phyloP scores from a whole-genome alignment of 2,888 invertebrate species.

The Synergus itoensis region DNA sequence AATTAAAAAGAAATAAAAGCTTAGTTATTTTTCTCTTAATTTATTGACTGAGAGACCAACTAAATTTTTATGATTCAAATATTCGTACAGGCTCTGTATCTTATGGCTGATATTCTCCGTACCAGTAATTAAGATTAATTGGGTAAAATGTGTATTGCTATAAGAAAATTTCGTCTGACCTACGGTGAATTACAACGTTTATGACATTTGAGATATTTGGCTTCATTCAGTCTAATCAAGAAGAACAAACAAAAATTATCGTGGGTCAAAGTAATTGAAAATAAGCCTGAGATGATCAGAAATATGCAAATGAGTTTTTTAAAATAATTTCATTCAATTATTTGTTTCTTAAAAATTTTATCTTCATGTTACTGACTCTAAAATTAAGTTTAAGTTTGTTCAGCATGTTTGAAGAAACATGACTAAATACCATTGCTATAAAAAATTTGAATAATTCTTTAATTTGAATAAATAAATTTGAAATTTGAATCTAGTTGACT shows the following conservation, averaged over 20 bases:
- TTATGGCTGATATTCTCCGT: not conserved
- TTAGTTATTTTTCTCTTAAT: not conserved
- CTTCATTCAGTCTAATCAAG: not conserved
- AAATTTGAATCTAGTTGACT: not conserved
- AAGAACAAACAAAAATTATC: not conserved
- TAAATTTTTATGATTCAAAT: not conserved
- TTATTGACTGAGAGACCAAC: not conserved
- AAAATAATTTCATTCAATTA: not conserved
- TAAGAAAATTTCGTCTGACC: not conserved
- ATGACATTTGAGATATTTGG: not conserved
- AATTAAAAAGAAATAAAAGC: too few relatives aligned
- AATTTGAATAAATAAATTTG: not conserved
- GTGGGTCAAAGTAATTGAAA: not conserved
- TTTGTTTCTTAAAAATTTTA: not conserved
- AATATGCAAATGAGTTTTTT: not conserved
- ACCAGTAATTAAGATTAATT: not conserved
- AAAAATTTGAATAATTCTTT: too few relatives aligned
- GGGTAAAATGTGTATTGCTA: not conserved
- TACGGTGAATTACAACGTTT: not conserved
- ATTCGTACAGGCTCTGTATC: not conserved
- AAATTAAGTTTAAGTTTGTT: not conserved
- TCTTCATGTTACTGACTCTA: not conserved
- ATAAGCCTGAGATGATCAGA: not conserved
- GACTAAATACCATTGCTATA: too few relatives aligned
- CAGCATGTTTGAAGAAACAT: too few relatives aligned